These are phyloP conservation scores for Jordanella pulchra DNA, from an alignment of 2,797 vertebrate genomes.

Conservation along the genomic window DNA sequence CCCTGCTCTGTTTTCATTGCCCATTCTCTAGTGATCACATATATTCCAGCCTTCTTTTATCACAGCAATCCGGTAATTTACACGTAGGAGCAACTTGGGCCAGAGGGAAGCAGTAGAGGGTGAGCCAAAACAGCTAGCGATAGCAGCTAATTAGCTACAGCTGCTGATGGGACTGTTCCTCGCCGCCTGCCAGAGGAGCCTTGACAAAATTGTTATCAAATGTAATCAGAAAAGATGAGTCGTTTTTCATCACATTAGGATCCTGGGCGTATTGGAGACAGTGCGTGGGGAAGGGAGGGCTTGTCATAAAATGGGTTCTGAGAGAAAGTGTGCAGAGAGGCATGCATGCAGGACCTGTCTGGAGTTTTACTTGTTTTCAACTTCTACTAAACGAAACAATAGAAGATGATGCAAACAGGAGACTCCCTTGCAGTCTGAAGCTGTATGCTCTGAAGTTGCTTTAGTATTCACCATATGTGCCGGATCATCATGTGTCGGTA, in stretches of 20 bases:
- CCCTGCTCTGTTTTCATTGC: slow-evolving; percentile 42
- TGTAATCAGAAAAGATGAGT: slow-evolving; percentile 77
- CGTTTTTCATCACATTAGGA: slow-evolving; percentile 73
- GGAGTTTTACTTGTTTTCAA: neutral
- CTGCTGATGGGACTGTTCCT: slow-evolving; percentile 85
- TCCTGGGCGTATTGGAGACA: slow-evolving; percentile 50
- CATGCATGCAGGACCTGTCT: slow-evolving; percentile 12
- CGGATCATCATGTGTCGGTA: slow-evolving; percentile 18
- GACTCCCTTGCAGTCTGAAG: slow-evolving; percentile 39
- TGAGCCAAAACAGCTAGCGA: slow-evolving; percentile 84
- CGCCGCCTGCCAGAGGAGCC: slow-evolving; percentile 74
- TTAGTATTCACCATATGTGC: slow-evolving; percentile 19
- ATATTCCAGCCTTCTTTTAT: slow-evolving; percentile 70
- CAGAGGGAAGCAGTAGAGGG: slow-evolving; percentile 70
- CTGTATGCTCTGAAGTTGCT: slow-evolving; percentile 18
- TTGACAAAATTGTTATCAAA: slow-evolving; percentile 85
- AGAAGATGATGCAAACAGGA: slow-evolving; percentile 21
- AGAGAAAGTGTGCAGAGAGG: slow-evolving; percentile 10
- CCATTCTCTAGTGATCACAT: slow-evolving; percentile 36
- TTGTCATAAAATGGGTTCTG: slow-evolving; percentile 25
- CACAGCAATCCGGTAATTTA: slow-evolving; percentile 79
- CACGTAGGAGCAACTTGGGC: slow-evolving; percentile 71
- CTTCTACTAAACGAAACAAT: slow-evolving; percentile 37
- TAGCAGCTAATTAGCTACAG: slow-evolving; percentile 87
- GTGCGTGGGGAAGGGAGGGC: slow-evolving; percentile 26